These are phyloP conservation scores for Cinara cedri DNA, from an alignment of 2,888 invertebrate species.

Conservation along the genomic window DNA sequence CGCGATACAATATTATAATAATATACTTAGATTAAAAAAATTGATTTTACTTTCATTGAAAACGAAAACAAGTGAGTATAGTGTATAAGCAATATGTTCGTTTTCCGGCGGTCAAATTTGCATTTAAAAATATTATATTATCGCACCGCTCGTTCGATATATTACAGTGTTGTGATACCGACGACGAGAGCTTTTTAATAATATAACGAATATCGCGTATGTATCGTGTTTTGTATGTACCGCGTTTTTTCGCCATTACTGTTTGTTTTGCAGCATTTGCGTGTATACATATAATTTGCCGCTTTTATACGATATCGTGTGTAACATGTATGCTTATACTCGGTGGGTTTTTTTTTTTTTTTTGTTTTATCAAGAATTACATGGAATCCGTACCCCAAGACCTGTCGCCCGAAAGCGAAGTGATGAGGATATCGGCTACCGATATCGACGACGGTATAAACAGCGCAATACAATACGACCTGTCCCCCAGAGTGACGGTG, in stretches of 20 bases:
- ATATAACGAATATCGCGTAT: not conserved
- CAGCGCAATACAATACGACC: constrained; percentile 77
- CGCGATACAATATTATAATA: too few species aligned
- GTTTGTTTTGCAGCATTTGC: not conserved
- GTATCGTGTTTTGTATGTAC: constrained; percentile 2
- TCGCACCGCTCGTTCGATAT: too few species aligned
- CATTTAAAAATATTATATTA: too few species aligned
- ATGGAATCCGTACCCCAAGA: constrained; percentile 84
- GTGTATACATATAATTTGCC: not conserved
- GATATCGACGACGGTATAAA: constrained; percentile 92
- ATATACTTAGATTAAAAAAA: too few species aligned
- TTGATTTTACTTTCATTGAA: too few species aligned
- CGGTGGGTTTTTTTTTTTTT: not conserved
- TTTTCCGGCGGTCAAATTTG: too few species aligned
- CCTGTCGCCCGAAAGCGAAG: constrained; percentile 72
- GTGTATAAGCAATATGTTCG: too few species aligned
- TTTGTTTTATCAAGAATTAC: constrained; percentile 68
- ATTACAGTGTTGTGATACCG: too few species aligned
- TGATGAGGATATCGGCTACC: constrained; percentile 89
- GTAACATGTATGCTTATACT: too few species aligned
- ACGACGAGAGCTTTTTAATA: too few species aligned
- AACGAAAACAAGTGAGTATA: too few species aligned
- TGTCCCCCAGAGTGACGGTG: constrained; percentile 65
- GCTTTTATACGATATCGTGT: not conserved
- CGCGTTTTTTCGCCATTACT: not conserved